Conservation (phyloP, 2,888 invertebrate genomes). For the Portevinia maculata region DNA sequence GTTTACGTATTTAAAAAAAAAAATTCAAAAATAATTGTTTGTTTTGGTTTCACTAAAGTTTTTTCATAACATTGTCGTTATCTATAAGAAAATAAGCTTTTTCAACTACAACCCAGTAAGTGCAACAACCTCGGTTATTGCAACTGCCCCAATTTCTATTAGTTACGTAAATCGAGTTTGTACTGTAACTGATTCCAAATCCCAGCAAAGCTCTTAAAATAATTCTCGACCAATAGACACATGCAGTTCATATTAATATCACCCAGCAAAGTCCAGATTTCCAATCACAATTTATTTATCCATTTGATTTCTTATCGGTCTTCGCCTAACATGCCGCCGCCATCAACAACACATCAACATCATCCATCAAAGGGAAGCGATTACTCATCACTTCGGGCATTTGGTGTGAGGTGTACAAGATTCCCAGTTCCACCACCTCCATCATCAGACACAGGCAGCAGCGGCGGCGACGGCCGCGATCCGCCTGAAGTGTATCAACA, state of each 20-base stretch:
- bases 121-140: too few species aligned
- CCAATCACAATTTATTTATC: constrained; percentile 39
- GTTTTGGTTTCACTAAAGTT: too few species aligned
- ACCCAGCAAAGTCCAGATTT: constrained; percentile 16
- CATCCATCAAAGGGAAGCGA: constrained; percentile 73
- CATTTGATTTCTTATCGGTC: constrained; percentile 59
- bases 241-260: neutral
- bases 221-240: too few species aligned
- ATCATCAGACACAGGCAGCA: neutral
- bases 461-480: constrained; percentile 23
- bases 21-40: too few species aligned
- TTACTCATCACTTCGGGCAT: constrained; percentile 60
- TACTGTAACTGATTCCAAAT: too few species aligned
- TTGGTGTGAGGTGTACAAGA: constrained; percentile 17
- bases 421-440: constrained; percentile 43
- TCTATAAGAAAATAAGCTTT: too few species aligned
- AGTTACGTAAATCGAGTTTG: too few species aligned
- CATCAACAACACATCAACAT: constrained; percentile 60
- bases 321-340: constrained; percentile 28
- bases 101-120: too few species aligned
- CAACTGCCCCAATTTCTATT: too few species aligned
- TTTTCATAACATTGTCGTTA: too few species aligned
- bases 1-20: too few species aligned
- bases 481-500: constrained; percentile 73
- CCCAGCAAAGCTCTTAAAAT: too few species aligned